Conservation (phyloP, 1,140 invertebrate species). For the Drosophila pachea region DNA sequence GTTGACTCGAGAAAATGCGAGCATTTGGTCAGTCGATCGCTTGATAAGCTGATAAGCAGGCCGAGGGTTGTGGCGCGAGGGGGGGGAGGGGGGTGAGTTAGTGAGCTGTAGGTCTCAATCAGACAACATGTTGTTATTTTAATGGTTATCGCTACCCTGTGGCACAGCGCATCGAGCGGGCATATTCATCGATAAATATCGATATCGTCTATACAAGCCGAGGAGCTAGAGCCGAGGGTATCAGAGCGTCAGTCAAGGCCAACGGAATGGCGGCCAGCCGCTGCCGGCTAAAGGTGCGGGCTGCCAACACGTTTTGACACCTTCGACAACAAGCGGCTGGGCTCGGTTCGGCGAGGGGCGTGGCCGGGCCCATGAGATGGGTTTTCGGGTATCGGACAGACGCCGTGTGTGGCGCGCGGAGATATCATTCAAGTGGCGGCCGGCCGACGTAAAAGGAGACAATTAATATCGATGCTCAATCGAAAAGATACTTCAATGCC, state of each 20-base stretch:
- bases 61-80: neutral
- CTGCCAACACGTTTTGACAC: conserved; percentile 34
- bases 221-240: neutral
- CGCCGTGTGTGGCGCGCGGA: conserved; percentile 42
- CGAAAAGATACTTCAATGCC: conserved; percentile 33
- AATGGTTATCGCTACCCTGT: conserved; percentile 27
- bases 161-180: neutral
- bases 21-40: conserved; percentile 16
- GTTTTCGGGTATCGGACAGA: neutral
- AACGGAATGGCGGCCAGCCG: neutral
- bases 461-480: conserved; percentile 62
- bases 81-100: neutral
- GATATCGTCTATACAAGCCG: too few species aligned
- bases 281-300: conserved; percentile 35
- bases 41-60: conserved; percentile 36
- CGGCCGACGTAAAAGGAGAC: conserved; percentile 50
- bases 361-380: neutral
- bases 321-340: conserved; percentile 29
- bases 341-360: conserved; percentile 3
- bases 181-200: neutral
- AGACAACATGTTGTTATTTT: conserved; percentile 35
- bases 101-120: neutral
- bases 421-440: conserved; percentile 34
- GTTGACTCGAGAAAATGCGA: conserved; percentile 11
- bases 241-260: neutral